A percentile compares a stretch with the other conserved stretches of the same genome.
Evolutionary conservation across 1,140 invertebrate species (phyloP).

Genomic region (Coelopa frigida): DNA sequence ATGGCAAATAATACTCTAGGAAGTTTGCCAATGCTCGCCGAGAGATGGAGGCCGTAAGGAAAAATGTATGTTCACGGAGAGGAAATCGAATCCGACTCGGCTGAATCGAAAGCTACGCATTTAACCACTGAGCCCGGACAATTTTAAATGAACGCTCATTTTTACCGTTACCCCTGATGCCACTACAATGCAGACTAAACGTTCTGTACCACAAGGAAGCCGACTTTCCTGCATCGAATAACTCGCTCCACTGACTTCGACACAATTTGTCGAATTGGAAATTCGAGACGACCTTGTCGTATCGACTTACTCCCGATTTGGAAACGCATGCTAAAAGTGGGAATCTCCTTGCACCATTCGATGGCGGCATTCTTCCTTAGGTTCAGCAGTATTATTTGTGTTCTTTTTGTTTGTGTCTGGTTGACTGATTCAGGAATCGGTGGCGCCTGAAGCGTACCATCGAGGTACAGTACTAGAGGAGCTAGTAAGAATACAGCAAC

Average conservation of each 20-base stretch:
- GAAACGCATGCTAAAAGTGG: conserved; percentile 26
- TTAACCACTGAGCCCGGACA: no score
- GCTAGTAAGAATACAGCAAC: background rate
- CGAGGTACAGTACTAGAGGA: no score
- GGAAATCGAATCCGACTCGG: no score
- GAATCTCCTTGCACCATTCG: conserved; percentile 35
- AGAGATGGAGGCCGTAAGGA: no score
- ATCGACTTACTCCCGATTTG: conserved; percentile 32
- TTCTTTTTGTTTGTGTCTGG: conserved; percentile 23
- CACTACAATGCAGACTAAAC: no score
- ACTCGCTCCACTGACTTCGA: conserved; percentile 37
- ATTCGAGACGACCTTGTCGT: conserved; percentile 36
- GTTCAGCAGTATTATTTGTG: conserved; percentile 13
- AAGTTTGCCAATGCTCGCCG: no score
- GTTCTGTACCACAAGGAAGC: conserved; percentile 39
- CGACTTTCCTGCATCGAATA: conserved; percentile 34
- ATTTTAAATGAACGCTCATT: no score
- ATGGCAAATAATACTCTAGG: no score
- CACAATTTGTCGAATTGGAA: conserved; percentile 37
- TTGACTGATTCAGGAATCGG: conserved; percentile 16
- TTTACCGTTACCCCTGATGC: no score
- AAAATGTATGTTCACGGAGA: no score
- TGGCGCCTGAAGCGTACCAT: no score
- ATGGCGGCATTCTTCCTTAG: conserved; percentile 28
- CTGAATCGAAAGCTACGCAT: no score